Base-by-base conservation (phyloP, 1,140 invertebrate species). In the Zaprionus africanus region DNA sequence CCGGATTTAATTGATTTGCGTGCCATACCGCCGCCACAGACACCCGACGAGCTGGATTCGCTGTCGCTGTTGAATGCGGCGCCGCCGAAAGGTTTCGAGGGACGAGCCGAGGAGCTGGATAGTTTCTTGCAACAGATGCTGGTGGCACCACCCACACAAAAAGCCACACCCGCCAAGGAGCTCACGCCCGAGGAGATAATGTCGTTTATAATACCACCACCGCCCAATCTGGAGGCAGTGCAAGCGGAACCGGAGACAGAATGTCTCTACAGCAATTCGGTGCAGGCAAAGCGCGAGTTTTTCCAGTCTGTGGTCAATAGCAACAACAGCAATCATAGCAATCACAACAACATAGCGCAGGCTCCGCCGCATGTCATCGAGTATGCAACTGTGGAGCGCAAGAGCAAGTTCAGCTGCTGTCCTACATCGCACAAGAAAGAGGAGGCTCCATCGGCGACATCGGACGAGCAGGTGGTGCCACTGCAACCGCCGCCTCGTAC, bases 1-100 rank as follows among this genome's bases (percentile, higher is more conserved):
- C 96, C 96, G 26, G 97, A 98, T 94, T 96, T 98, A 79, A 98
- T 98, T 87, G 97, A 98, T 94, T 94, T 98, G 92, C 98, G 97
- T 43, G 94, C 97, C 87, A 95, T 98, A 90, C 97, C 97, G 60
- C 97, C 97, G 7, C 97, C 97, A 0, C 95, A 96, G 81, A 97
- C 96, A 4, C 96, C 96, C 11, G 96, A 97, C 90, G 96, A 96
- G 91, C 94, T 95, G 82, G 95, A 96, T 80, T 93, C 94, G 57
- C 93, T 94, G 58, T 93, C 94, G 67, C 93, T 96, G 86, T 94
- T 96, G 75, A 96, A 95, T 78, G 93, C 95, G 6, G 93, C 95
- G 12, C 96, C 96, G 3, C 96, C 96, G 13, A 94, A 94, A 46
- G 96, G 95, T 6, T 96, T 97, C 86, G 96, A 96, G 74, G 79